Percentiles rank a stretch among this genome's conserved stretches.
Evolutionary conservation across 64 coral and sea anemone species (phyloP).

Genomic region (Hydrozoanthus tunicans): DNA sequence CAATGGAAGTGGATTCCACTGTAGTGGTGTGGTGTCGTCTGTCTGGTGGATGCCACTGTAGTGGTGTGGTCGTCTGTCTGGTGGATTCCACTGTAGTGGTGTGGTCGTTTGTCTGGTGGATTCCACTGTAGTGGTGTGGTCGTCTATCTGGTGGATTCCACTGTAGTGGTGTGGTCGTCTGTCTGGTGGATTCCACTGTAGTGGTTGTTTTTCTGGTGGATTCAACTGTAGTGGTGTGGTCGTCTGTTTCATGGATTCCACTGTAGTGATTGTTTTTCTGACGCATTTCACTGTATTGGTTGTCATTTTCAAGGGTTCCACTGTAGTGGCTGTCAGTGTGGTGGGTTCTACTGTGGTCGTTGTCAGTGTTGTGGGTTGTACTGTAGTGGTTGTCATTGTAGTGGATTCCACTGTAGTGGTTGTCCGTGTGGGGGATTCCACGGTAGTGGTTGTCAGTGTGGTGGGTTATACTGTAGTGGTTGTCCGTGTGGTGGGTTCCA

Average conservation of each 20-base stretch:
- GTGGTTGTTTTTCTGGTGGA: not conserved
- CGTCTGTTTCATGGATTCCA: not conserved
- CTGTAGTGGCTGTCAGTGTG: not conserved
- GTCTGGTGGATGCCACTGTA: not conserved
- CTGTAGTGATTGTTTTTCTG: not conserved
- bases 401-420: not conserved
- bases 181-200: not conserved
- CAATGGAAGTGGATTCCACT: not conserved
- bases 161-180: not conserved
- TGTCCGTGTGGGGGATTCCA: not conserved
- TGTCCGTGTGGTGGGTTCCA: not conserved
- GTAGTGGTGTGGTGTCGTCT: not conserved
- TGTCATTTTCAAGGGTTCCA: not conserved
- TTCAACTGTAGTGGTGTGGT: not conserved
- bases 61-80: not conserved
- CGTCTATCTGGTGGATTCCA: no score
- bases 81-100: not conserved
- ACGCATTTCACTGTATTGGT: not conserved
- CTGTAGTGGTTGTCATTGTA: not conserved
- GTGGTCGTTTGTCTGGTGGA: not conserved
- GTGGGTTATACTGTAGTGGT: not conserved
- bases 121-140: not conserved
- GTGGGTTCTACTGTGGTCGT: not conserved
- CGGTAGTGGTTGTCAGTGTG: not conserved
- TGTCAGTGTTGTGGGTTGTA: not conserved